Base-by-base conservation (phyloP, 2,113 vertebrate genomes). In the Tenrec ecaudatus region DNA sequence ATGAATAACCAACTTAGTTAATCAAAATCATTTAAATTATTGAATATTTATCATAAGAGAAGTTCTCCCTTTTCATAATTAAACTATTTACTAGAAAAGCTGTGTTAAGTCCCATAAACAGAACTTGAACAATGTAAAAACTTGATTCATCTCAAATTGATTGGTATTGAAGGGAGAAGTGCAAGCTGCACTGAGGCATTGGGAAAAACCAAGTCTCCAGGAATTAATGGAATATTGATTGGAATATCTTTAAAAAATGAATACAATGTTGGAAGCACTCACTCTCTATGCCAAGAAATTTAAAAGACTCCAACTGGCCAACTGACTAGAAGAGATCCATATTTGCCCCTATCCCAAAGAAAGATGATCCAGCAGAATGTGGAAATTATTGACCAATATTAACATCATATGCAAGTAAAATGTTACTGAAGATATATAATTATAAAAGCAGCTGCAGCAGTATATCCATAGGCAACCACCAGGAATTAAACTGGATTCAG, bases 81-180 rank as follows among this genome's bases (percentile, higher is more conserved):
- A 82, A 92, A 15, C n/a, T 27, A 62, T 12, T 19, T 86, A 62
- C 36, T 86, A 93, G 69, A n/a, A 91, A 82, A 93, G 89, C 22
- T 68, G 2, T 10, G 19, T 87, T 60, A 77, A 58, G 5, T 71
- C 2, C 38, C 60, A 15, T n/a, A 47, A 94, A 27, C 11, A 85
- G 78, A 93, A 79, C 6, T 87, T 92, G 66, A 86, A 71, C 64
- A 36, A 40, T 36, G 8, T 79, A 38, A 93, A 71, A 22, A 68
- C 29, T 68, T 57, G 25, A 80, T 47, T 89, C 62, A 38, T 27
- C 29, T 36, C 64, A 79, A 68, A 92, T 19, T 81, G 36, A 60
- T 58, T 82, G 19, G 40, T 82, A 31, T 68, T 68, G 66, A 68
- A 68, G 29, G 66, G 25, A 68, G 66, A 68, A 68, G 10, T 68